These are phyloP conservation scores for Malurus leucopterus DNA, from an alignment of 2,797 vertebrate genomes.

Conservation along the genomic window DNA sequence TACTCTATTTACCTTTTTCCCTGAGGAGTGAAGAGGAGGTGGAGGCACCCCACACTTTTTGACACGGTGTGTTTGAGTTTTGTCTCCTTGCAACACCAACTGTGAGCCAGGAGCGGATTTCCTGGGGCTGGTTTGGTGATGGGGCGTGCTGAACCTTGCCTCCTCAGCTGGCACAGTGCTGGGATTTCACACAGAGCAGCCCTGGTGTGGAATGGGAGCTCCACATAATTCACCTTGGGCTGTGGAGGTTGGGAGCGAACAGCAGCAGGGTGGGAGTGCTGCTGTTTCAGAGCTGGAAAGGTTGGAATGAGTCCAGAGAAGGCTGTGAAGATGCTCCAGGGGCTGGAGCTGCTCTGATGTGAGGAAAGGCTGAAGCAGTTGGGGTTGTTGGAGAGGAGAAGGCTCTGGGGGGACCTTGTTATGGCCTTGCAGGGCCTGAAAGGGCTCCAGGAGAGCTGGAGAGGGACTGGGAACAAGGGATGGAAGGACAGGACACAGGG, in stretches of 20 bases:
- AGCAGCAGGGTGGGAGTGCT: not conserved
- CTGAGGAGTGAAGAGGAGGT: not conserved
- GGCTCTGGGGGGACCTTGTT: not conserved
- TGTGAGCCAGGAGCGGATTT: not conserved
- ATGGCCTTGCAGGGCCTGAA: not conserved
- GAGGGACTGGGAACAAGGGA: not conserved
- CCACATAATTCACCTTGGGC: not conserved
- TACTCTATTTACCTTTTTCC: conserved; percentile 25
- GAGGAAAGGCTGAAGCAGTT: not conserved
- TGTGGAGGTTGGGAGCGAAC: not conserved
- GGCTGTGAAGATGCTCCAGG: not conserved
- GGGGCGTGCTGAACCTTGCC: not conserved
- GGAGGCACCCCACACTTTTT: not conserved
- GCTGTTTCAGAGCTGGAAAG: not conserved
- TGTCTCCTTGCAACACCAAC: not conserved
- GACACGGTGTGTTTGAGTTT: not conserved
- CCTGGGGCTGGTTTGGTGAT: not conserved
- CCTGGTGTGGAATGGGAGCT: not conserved
- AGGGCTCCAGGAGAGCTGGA: not conserved
- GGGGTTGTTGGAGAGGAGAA: not conserved
- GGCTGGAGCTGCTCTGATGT: not conserved
- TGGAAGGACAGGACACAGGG: not conserved
- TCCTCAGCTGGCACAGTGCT: not conserved
- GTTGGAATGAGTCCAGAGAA: not conserved
- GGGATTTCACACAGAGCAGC: not conserved